A percentile compares a stretch with the other conserved stretches of the same genome.
Conservation (phyloP, 2,113 vertebrate genomes). For the Hippocampus comes region DNA sequence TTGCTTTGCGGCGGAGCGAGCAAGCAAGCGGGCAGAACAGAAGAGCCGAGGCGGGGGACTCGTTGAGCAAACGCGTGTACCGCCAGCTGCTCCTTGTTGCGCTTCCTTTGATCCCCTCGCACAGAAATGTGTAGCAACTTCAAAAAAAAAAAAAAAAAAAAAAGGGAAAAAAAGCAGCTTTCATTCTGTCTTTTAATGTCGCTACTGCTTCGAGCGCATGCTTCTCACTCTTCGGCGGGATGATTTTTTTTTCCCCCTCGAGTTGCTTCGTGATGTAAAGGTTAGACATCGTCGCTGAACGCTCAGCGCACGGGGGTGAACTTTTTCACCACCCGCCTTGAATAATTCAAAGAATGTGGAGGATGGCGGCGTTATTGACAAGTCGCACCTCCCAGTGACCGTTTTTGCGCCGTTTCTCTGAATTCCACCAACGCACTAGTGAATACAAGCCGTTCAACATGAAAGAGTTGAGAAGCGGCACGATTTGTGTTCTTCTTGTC, state of each 20-base stretch:
- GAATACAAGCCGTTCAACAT: conserved; percentile 38
- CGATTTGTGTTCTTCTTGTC: conserved; percentile 80
- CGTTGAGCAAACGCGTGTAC: conserved; percentile 60
- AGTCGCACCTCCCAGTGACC: conserved; percentile 2
- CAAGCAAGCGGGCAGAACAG: conserved; percentile 39
- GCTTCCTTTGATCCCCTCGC: conserved; percentile 27
- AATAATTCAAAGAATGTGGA: conserved; percentile 20
- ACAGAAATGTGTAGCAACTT: conserved; percentile 53
- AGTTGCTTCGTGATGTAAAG: conserved; percentile 52
- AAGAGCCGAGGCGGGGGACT: conserved; percentile 51
- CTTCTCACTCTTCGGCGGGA: conserved; percentile 41
- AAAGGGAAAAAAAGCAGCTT: conserved; percentile 23
- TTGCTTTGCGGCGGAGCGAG: conserved; percentile 50
- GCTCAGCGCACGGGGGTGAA: conserved; percentile 42
- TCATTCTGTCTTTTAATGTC: conserved; percentile 28
- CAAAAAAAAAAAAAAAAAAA: conserved; percentile 51
- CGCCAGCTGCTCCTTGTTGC: conserved; percentile 67
- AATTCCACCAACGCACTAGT: conserved; percentile 13
- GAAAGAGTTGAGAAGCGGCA: conserved; percentile 77
- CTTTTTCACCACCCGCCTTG: conserved; percentile 26
- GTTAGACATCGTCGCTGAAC: conserved; percentile 46
- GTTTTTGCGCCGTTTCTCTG: conserved; percentile 10
- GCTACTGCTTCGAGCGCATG: conserved; percentile 24
- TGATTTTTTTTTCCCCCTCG: conserved; percentile 38
- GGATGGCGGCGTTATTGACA: neutral